phyloP scores from a whole-genome alignment of 2,113 vertebrate genomes.

The Buteo buteo region DNA sequence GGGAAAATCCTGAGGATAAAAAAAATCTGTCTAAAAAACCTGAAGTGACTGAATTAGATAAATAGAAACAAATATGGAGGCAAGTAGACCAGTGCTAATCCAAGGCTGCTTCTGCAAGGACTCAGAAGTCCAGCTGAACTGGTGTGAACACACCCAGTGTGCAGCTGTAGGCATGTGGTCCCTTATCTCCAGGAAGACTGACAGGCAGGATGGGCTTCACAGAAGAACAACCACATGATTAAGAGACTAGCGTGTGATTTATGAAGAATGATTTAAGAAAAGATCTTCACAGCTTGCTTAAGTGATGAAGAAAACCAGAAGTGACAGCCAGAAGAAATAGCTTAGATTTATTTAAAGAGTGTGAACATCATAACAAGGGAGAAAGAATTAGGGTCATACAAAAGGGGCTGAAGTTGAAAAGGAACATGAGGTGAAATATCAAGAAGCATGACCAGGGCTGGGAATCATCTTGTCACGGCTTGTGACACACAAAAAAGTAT shows the following conservation, averaged over 20 bases:
- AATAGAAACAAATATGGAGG: background rate
- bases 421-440: background rate
- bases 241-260: background rate
- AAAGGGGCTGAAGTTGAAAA: background rate
- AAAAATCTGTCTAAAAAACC: background rate
- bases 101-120: background rate
- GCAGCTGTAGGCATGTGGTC: background rate
- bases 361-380: background rate
- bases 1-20: background rate
- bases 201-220: background rate
- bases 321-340: background rate
- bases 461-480: background rate
- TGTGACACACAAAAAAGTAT: background rate
- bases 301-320: background rate
- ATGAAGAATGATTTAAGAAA: slow-evolving; percentile 14
- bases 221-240: background rate
- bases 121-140: background rate
- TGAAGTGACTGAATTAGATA: background rate
- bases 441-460: background rate
- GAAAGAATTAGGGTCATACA: background rate
- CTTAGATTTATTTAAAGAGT: background rate
- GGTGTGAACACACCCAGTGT: background rate
- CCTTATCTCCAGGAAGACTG: background rate
- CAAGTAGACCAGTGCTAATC: background rate
- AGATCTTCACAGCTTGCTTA: slow-evolving; percentile 5